Conservation (phyloP, 2,888 invertebrate species). For the Pristionchus mayeri region DNA sequence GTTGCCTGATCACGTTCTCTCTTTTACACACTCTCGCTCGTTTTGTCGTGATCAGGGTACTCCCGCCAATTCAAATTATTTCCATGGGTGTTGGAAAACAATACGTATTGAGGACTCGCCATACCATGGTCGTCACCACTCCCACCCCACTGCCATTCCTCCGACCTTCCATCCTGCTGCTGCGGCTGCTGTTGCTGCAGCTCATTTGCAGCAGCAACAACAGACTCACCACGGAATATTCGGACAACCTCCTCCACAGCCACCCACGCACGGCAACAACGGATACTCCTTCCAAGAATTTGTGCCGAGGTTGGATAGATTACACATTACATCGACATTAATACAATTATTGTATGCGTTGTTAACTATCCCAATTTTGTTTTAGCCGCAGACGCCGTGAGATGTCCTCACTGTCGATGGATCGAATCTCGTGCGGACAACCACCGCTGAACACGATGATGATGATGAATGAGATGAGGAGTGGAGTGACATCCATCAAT, state of each 20-base stretch:
- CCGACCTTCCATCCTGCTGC: constrained; percentile 21
- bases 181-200: constrained; percentile 1
- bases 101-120: constrained; percentile 25
- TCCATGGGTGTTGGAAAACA: too few species aligned
- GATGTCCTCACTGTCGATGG: constrained; percentile 25
- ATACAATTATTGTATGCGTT: too few species aligned
- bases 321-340: too few species aligned
- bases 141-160: constrained; percentile 25
- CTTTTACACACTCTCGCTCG: too few species aligned
- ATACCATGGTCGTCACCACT: constrained; percentile 35
- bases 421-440: constrained; percentile 41
- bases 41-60: too few species aligned
- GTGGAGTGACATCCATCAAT: constrained; percentile 20
- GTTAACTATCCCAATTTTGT: too few species aligned
- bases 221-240: background rate
- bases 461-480: constrained; percentile 27
- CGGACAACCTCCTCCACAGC: background rate
- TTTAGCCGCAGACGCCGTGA: constrained; percentile 30
- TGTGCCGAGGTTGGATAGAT: background rate
- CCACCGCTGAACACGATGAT: constrained; percentile 38
- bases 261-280: background rate
- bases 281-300: constrained; percentile 36
- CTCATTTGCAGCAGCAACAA: background rate
- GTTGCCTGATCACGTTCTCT: too few species aligned
- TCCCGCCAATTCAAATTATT: too few species aligned